Base-by-base conservation (phyloP, 2,888 invertebrate species). In the Spicauda simplicius region DNA sequence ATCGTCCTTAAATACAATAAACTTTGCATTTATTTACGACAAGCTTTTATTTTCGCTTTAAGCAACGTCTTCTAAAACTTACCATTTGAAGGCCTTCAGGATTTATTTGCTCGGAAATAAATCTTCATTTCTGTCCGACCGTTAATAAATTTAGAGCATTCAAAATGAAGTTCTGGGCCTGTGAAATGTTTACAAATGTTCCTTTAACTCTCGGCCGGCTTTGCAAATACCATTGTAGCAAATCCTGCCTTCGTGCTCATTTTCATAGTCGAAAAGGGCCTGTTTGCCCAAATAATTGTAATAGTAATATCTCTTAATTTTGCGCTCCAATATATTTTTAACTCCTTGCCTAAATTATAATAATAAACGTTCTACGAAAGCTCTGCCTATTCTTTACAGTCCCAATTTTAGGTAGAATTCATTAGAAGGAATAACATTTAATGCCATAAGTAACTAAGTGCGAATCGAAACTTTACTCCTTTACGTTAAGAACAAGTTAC, bases 91-190 rank as follows among this genome's bases (percentile, higher is more conserved):
- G 50, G 56, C n/a, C 37, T 61, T 60, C 55, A n/a, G 55, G 66
- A 53, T 59, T 55, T 53, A 57, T 68, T 63, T 53, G 45, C 53
- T 63, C 41, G 70, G 64, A 50, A 55, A 73, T 73, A 74, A 74
- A 76, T 76, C 71, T 73, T 74, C 71, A 70, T 74, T 74, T 69
- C 62, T 69, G 68, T 68, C 67, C 18, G 57, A 64, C 72, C 73
- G 68, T 69, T 73, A 76, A 73, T 76, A 71, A 73, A 74, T 74
- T 76, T 73, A 72, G 70, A 74, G 69, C 72, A 62, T 72, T 71
- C 69, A 72, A 70, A 70, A 68, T 68, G 64, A 64, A 68, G 68
- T 61, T 65, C 58, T 60, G 64, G 48, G 62, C 64, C 67, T 62
- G 72, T 69, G 70, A 69, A 71, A 68, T 65, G 70, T 73, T 71